phyloP scores from a whole-genome alignment of 1,140 invertebrate species.

The Gonioctena quinquepunctata region DNA sequence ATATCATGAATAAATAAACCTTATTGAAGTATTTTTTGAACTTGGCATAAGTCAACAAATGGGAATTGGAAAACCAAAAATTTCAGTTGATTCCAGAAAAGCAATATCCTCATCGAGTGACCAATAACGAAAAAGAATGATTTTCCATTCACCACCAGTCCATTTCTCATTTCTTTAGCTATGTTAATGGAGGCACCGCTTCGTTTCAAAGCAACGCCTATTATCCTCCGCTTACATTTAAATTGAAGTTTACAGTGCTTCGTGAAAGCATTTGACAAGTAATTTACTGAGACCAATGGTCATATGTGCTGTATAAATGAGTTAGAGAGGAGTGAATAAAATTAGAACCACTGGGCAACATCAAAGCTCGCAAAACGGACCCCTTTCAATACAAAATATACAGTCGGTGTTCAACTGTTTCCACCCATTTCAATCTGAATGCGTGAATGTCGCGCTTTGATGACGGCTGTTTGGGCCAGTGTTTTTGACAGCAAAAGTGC shows the following conservation, averaged over 20 bases:
- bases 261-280: constrained; percentile 55
- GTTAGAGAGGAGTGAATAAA: constrained; percentile 53
- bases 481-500: neutral
- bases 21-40: too few relatives aligned
- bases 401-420: neutral
- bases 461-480: neutral
- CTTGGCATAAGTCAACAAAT: too few relatives aligned
- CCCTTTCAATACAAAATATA: constrained; percentile 23
- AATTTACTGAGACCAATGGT: constrained; percentile 55
- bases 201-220: neutral
- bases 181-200: constrained; percentile 5
- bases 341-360: constrained; percentile 53
- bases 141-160: too few relatives aligned
- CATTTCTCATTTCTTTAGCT: neutral
- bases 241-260: constrained; percentile 48
- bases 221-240: constrained; percentile 37
- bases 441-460: neutral
- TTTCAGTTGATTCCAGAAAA: too few relatives aligned
- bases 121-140: too few relatives aligned
- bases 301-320: constrained; percentile 56
- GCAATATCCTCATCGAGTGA: too few relatives aligned
- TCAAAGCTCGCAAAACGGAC: constrained; percentile 41
- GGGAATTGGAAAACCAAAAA: too few relatives aligned
- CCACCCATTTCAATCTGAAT: constrained; percentile 9
- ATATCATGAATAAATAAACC: too few relatives aligned